These are phyloP conservation scores for Tinea pellionella DNA, from an alignment of 2,888 invertebrate species.

Conservation along the genomic window DNA sequence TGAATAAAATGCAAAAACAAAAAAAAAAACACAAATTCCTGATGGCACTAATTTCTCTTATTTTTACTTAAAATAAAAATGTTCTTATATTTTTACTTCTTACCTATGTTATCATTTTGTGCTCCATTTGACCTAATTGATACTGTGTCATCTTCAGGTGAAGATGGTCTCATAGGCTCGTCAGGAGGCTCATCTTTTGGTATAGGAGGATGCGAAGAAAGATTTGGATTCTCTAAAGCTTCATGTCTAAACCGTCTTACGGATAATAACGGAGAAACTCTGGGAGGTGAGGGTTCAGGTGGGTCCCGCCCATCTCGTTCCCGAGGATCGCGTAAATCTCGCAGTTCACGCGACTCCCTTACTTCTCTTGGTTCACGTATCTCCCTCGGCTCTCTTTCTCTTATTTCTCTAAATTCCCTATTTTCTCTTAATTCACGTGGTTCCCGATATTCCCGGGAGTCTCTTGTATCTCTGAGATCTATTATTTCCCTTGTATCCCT, in stretches of 20 bases:
- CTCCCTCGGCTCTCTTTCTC: slow-evolving; percentile 41
- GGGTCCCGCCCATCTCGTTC: slow-evolving; percentile 49
- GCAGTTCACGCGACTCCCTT: slow-evolving; percentile 32
- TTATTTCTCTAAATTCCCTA: slow-evolving; percentile 38
- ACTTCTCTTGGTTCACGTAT: slow-evolving; percentile 30
- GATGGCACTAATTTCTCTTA: too few relatives aligned
- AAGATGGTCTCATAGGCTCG: slow-evolving; percentile 63
- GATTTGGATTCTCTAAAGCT: slow-evolving; percentile 43
- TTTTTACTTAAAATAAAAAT: too few relatives aligned
- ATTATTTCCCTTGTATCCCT: slow-evolving; percentile 37
- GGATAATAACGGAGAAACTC: slow-evolving; percentile 60
- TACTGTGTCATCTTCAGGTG: slow-evolving; percentile 70
- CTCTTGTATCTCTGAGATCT: slow-evolving; percentile 42
- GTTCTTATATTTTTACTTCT: slow-evolving; percentile 17
- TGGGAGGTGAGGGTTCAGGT: slow-evolving; percentile 56
- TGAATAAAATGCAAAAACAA: too few relatives aligned
- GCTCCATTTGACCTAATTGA: slow-evolving; percentile 66
- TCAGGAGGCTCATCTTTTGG: slow-evolving; percentile 68
- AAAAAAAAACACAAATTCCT: too few relatives aligned
- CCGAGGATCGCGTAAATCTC: slow-evolving; percentile 44
- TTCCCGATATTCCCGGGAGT: slow-evolving; percentile 30
- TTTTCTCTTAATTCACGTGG: slow-evolving; percentile 34
- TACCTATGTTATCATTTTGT: slow-evolving; percentile 68
- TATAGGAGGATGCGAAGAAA: slow-evolving; percentile 56
- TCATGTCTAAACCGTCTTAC: slow-evolving; percentile 57